Evolutionary conservation across 2,888 invertebrate genomes (phyloP), one percentile per base, ranked within the genome.

Genomic region (Plagodis pulveraria): DNA sequence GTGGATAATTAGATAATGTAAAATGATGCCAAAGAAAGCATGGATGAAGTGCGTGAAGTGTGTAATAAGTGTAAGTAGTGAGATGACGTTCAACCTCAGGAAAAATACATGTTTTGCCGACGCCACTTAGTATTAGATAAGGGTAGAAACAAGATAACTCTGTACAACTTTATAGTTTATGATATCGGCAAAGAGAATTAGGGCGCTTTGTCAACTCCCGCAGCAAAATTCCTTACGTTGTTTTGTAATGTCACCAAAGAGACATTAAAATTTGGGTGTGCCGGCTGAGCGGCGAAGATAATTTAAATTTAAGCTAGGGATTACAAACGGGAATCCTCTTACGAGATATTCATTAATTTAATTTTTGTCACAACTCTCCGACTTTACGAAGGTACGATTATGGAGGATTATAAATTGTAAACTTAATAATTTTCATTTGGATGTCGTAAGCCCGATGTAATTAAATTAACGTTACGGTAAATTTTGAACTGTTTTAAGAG

Each of bases 301-400:
- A 69, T 69, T 63, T 56, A 49, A 63, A 62, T 58, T 55, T 58
- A 58, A 64, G 61, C 63, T 53, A 10, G 48, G 58, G 54, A 62
- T 69, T 58, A 63, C 59, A 33, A 47, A 50, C 50, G 46, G 46
- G 38, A 67, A 65, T 62, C 58, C 56, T 41, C 58, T 58, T 58
- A 55, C 41, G 44, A 12, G 38, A 10, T 59, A 62, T 56, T 45
- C 44, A 62, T 68, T 64, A 62, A 68, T 63, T 65, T 50, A 46
- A 58, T 64, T 62, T 65, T 63, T 56, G 36, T 42, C 38, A 48
- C 42, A 41, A 51, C 36, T 56, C 49, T 58, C 32, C 32, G 49
- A 34, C 22, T 53, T 35, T 11, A 22, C 32, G 22, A 40, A 38
- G 44, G 50, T 61, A 12, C 34, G 56, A 45, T 53, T 50, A 56